Conservation (phyloP, 1,140 invertebrate species). For the Pseudobourletiella spinata region DNA sequence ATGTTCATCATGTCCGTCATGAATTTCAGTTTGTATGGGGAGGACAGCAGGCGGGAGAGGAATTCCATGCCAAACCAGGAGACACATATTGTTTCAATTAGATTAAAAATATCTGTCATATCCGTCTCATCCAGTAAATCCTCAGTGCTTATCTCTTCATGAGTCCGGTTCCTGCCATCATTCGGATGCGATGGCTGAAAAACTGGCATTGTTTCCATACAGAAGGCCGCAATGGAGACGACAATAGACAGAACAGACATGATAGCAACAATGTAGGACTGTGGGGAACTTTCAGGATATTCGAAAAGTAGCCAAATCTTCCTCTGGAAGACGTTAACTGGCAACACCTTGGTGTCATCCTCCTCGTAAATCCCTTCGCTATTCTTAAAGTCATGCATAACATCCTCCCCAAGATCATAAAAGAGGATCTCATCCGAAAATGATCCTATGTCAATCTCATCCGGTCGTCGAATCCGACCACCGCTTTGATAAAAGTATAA, state of each 20-base stretch:
- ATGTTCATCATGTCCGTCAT: constrained; percentile 71
- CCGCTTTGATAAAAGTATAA: constrained; percentile 51
- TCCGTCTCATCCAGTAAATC: neutral
- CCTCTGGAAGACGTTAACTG: constrained; percentile 4
- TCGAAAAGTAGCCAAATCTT: constrained; percentile 25
- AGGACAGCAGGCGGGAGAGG: constrained; percentile 71
- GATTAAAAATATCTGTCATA: constrained; percentile 56
- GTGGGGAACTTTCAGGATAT: constrained; percentile 19
- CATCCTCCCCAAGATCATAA: constrained; percentile 43
- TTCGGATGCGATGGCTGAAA: neutral
- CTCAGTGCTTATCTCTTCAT: neutral
- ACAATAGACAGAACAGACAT: constrained; percentile 14
- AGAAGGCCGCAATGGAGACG: constrained; percentile 17
- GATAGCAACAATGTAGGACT: constrained; percentile 50
- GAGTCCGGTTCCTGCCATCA: neutral
- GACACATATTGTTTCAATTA: constrained; percentile 88
- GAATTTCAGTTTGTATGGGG: constrained; percentile 67
- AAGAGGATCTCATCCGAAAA: constrained; percentile 45
- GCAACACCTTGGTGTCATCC: neutral
- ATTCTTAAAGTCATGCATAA: constrained; percentile 42
- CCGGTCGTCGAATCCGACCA: constrained; percentile 45
- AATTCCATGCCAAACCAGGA: constrained; percentile 97
- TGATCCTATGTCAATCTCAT: constrained; percentile 43
- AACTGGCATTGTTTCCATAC: constrained; percentile 8
- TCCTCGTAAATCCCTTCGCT: constrained; percentile 14